Conservation (phyloP, 2,797 vertebrate species). For the Balearica regulorum region DNA sequence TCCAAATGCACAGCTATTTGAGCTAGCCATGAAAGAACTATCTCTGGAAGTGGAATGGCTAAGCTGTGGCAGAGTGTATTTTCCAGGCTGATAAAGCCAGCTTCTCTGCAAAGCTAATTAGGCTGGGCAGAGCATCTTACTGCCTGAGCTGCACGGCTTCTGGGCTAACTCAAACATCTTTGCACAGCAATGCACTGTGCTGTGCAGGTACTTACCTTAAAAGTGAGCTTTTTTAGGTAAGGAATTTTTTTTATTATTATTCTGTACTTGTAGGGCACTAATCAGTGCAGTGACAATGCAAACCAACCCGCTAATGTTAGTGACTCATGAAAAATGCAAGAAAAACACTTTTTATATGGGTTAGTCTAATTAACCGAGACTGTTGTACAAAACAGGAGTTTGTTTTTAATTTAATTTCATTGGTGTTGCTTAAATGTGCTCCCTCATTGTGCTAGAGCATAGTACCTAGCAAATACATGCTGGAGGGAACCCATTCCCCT, state of each 20-base stretch:
- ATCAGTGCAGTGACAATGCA: not conserved
- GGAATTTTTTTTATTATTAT: not conserved
- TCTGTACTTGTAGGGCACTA: not conserved
- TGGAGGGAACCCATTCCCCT: not conserved
- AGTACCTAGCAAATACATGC: not conserved
- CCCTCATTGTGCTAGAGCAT: not conserved
- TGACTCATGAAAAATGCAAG: not conserved
- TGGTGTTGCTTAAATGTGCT: not conserved
- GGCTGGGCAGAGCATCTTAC: not conserved
- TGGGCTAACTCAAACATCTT: not conserved
- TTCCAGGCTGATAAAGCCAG: not conserved
- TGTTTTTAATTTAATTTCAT: not conserved
- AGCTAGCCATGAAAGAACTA: not conserved
- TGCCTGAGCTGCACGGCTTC: not conserved
- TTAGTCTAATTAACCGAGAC: not conserved
- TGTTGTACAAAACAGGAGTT: not conserved
- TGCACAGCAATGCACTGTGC: not conserved
- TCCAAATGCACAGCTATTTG: not conserved
- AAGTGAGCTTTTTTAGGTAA: not conserved
- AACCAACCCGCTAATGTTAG: not conserved
- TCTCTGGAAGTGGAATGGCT: not conserved
- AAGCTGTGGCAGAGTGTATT: not conserved
- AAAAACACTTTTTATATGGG: not conserved
- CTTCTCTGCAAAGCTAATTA: not conserved
- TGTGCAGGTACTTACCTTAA: not conserved